Base-by-base conservation (phyloP, 2,888 invertebrate species). In the Andrena fulva region DNA sequence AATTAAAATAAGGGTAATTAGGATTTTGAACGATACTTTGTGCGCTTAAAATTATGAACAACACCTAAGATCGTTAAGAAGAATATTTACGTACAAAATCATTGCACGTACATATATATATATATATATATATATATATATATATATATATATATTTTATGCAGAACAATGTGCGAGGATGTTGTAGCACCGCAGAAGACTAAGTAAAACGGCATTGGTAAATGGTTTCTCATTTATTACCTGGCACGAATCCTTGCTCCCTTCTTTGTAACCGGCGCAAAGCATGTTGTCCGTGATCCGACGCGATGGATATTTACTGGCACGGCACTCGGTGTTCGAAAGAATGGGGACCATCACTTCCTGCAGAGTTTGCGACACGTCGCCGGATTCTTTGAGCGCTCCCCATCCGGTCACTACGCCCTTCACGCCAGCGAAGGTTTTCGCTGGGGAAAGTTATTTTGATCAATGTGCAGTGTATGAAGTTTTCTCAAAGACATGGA, bases 401-500 rank as follows among this genome's bases (percentile, higher is more conserved):
- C 97, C 97, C 97, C 97, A 97, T 2, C 97, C 97, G 1, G 96
- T 96, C 6, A 96, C 97, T n/a, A 96, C 94, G 1, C 95, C 95
- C 86, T 79, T 87, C 73, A 88, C 80, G 5, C 93, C 94, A 48
- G 92, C 89, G 29, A 68, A 73, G 3, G 75, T 84, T 60, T 81
- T 79, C 24, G 35, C 84, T 84, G 33, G 6, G 29, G n/a, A 20
- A 60, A 0, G 0, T 24, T 20, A 33, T 27, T 59, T 33, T 10
- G 16, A 42, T 42, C 12, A 42, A 42, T 42, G 8, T 35, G 35
- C 8, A 8, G 29, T 56, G 29, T 31, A 60, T 27, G 2, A 59
- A 29, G 0, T 29, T 16, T 59, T 12, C 16, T n/a, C 16, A 6
- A 12, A 24, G 5, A 27, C 0, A 12, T 56, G 24, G 12, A 56